Conservation (phyloP, 30 jellyfish, hydroid and myxozoan genomes). For the Pelagia noctiluca region DNA sequence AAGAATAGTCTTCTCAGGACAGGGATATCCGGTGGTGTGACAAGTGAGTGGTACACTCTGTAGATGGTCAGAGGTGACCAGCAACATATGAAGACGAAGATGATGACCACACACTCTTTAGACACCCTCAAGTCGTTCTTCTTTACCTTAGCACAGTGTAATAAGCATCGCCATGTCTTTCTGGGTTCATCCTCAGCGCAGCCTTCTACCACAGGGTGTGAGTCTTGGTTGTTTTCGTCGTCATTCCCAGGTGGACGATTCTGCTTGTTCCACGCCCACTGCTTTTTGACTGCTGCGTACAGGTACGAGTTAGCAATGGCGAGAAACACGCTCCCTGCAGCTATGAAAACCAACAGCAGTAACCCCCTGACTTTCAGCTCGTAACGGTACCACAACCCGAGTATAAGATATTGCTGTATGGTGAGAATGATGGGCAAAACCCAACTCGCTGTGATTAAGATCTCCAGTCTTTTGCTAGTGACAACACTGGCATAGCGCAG, state of each 20-base stretch:
- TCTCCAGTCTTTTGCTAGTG: slow-evolving; percentile 10
- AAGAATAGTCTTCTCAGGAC: slow-evolving; percentile 11
- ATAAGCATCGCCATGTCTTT: background rate
- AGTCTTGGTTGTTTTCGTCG: background rate
- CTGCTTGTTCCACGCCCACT: too few species aligned
- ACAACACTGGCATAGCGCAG: slow-evolving; percentile 15
- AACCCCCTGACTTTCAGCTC: slow-evolving; percentile 47
- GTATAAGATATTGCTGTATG: slow-evolving; percentile 22
- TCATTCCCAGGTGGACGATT: too few species aligned
- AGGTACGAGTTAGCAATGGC: slow-evolving; percentile 31
- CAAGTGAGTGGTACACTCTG: slow-evolving; percentile 25
- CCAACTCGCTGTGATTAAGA: slow-evolving; percentile 26
- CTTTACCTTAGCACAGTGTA: background rate
- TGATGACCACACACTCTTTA: slow-evolving; percentile 35
- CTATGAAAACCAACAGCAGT: slow-evolving; percentile 13
- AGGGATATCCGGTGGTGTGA: background rate
- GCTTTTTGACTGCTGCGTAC: slow-evolving; percentile 29
- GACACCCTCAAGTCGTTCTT: slow-evolving; percentile 44
- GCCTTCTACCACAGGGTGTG: background rate
- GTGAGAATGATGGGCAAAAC: slow-evolving; percentile 19
- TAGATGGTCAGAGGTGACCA: slow-evolving; percentile 45
- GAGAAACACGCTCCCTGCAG: slow-evolving; percentile 31
- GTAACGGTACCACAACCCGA: background rate
- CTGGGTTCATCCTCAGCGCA: too few species aligned
- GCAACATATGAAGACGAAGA: slow-evolving; percentile 40